Conservation (phyloP, 2,888 invertebrate genomes). For the Cantharis lateralis region DNA sequence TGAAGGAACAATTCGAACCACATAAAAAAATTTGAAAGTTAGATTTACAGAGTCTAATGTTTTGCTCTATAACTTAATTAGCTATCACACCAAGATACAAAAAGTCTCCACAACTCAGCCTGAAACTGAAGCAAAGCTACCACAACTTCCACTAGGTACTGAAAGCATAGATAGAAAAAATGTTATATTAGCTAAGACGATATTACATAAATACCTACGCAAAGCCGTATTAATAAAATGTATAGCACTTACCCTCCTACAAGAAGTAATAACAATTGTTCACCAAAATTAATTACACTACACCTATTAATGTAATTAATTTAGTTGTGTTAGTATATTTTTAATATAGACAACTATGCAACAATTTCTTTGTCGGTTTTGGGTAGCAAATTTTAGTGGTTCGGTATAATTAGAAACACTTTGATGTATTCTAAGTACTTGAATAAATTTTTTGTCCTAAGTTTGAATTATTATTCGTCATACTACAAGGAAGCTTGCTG, state of each 20-base stretch:
- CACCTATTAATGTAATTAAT: background rate
- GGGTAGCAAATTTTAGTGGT: background rate
- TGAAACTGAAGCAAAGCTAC: background rate
- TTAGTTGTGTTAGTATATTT: background rate
- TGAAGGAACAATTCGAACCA: no score
- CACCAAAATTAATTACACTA: background rate
- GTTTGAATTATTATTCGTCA: background rate
- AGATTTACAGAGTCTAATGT: no score
- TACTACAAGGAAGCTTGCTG: background rate
- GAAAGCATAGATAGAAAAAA: background rate
- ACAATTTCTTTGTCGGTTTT: background rate
- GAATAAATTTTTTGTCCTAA: background rate
- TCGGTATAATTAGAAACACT: background rate
- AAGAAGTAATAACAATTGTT: background rate
- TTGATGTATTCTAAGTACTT: background rate
- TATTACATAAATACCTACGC: background rate
- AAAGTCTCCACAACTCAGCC: background rate
- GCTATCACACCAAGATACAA: no score
- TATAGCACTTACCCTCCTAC: background rate
- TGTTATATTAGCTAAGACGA: background rate
- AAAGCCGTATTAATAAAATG: background rate
- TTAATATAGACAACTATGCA: background rate
- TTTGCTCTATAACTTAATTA: no score
- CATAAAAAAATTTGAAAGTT: no score
- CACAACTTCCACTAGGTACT: no score